Conservation (phyloP, 2,113 vertebrate species). For the Coptodon bakossiorum region DNA sequence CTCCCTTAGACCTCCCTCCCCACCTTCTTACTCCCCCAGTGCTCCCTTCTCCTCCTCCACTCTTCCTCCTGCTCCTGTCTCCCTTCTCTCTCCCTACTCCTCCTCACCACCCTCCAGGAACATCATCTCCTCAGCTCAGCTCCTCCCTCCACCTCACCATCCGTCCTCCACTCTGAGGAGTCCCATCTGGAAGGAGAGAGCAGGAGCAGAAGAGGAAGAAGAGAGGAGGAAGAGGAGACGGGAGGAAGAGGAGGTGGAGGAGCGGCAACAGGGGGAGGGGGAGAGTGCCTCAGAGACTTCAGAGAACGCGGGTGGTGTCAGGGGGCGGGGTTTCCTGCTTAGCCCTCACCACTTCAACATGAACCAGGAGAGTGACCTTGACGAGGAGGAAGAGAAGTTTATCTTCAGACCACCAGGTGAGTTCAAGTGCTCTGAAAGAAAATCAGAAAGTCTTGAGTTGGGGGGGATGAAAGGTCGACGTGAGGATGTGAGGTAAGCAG, state of each 20-base stretch:
- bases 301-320: not conserved
- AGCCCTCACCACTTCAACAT: conserved; percentile 51
- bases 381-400: conserved; percentile 44
- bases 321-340: not conserved
- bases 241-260: conserved; percentile 23
- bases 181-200: conserved; percentile 44
- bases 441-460: not conserved
- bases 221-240: conserved; percentile 3
- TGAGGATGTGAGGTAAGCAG: not conserved
- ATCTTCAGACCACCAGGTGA: conserved; percentile 46
- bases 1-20: not conserved
- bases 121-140: not conserved
- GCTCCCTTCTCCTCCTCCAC: not conserved
- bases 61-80: not conserved
- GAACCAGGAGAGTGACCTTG: conserved; percentile 52
- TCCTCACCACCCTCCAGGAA: not conserved
- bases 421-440: not conserved
- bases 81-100: not conserved
- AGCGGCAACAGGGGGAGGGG: conserved; percentile 61
- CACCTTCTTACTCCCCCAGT: not conserved
- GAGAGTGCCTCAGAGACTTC: conserved; percentile 57
- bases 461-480: not conserved
- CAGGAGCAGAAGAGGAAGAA: not conserved
- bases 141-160: not conserved
- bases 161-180: not conserved